Evolutionary conservation across 1,140 invertebrate species (phyloP), one percentile per base, ranked within the genome.

Genomic region (Tigriopus japonicus): DNA sequence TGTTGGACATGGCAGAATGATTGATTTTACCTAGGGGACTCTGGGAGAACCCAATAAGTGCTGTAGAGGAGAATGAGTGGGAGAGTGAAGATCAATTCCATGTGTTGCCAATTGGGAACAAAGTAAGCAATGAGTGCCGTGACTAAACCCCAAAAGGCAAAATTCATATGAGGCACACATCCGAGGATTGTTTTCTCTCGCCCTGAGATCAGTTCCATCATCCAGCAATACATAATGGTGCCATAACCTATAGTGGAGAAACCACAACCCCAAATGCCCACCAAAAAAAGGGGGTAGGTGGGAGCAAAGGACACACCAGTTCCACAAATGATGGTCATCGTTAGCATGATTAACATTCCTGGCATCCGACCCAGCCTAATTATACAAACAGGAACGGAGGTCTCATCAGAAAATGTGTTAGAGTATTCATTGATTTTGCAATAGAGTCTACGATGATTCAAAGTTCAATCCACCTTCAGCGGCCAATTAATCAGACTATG

Each of bases 31-130:
- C 58, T 43, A 0, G 86, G 85, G 0, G 84, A 86, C 72, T 89
- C 86, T 14, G 85, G 83, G 56, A 88, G 69, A 1, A 85, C 67
- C 76, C 79, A 81, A 52, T 73, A 71, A 2, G 42, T 42, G 5
- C 14, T 19, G 14, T 17, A 17, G 12, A 59, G 24, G 1, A 49
- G 14, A 15, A 59, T 19, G 15, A 40, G 42, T 23, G 58, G 58
- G 13, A 59, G 42, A 10, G 42, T 19, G 24, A 59, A 59, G 17
- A 59, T 49, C 42, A 59, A 17, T 45, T 59, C 28, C 43, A 59
- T 42, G 1, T 59, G 41, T 19, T 42, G 28, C 58, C 58, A 59
- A 42, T 59, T 28, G 12, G 58, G 58, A 3, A 49, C 24, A 1
- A 59, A 28, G 42, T 59, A 59, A 21, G 28, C 19, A 19, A 59